These are phyloP conservation scores for Chymomyza caudatula DNA, from an alignment of 2,888 invertebrate species.

Conservation along the genomic window DNA sequence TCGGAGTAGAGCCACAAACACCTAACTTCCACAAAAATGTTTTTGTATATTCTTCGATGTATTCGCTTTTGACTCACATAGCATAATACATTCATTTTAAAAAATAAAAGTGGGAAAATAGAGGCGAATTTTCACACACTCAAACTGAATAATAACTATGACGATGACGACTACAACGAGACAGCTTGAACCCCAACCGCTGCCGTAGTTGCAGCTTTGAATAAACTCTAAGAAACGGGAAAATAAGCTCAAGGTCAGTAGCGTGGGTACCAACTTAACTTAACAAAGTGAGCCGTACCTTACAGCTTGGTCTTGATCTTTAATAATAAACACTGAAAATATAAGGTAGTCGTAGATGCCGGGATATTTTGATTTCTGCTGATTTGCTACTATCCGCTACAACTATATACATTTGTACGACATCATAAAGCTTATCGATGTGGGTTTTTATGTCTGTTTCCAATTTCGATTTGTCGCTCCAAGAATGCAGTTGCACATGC, in stretches of 20 bases:
- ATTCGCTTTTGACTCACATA: constrained; percentile 23
- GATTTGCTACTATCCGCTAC: constrained; percentile 3
- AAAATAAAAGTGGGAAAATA: constrained; percentile 70
- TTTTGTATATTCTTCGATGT: constrained; percentile 10
- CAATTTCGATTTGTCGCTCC: no score
- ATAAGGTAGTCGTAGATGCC: not conserved
- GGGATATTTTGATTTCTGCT: not conserved
- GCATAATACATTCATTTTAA: constrained; percentile 48
- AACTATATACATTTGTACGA: no score
- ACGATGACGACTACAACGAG: constrained; percentile 19
- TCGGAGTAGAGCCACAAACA: not conserved
- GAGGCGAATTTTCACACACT: constrained; percentile 60
- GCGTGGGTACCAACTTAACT: constrained; percentile 62
- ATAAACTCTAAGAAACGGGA: constrained; percentile 42
- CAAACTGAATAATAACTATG: constrained; percentile 40
- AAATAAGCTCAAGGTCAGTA: constrained; percentile 68
- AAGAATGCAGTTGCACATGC: no score
- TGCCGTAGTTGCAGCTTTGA: no score
- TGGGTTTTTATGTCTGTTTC: not conserved
- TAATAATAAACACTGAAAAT: constrained; percentile 10
- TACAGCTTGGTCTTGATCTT: constrained; percentile 28
- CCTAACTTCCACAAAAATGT: no score
- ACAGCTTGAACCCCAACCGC: not conserved
- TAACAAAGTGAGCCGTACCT: constrained; percentile 5
- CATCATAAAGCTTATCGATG: not conserved